These are phyloP conservation scores for Tetropium fuscum DNA, from an alignment of 2,888 invertebrate genomes.

Conservation along the genomic window DNA sequence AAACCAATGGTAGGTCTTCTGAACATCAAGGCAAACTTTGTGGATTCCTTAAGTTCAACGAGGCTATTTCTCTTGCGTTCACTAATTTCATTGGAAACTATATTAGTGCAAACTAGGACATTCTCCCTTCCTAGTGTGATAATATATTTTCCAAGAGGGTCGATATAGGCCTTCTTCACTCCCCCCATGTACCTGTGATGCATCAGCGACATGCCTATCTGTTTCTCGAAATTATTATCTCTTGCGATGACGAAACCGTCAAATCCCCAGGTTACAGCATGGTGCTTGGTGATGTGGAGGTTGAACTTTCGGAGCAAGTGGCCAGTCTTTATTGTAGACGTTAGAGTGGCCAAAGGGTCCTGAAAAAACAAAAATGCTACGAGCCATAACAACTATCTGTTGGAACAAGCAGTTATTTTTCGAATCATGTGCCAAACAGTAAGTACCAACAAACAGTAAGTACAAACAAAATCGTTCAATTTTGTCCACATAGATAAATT, in stretches of 20 bases:
- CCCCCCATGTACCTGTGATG: constrained; percentile 68
- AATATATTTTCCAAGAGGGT: constrained; percentile 60
- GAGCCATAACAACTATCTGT: too few relatives aligned
- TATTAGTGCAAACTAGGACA: constrained; percentile 53
- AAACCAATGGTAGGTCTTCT: constrained; percentile 57
- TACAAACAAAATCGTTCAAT: background rate
- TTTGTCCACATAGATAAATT: too few relatives aligned
- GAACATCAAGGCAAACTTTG: constrained; percentile 55
- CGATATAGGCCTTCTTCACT: constrained; percentile 66
- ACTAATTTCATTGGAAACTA: constrained; percentile 44
- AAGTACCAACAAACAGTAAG: background rate
- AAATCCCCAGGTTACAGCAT: constrained; percentile 61
- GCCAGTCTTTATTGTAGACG: constrained; percentile 52
- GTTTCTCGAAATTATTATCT: constrained; percentile 47
- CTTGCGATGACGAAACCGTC: constrained; percentile 65
- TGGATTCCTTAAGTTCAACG: constrained; percentile 39
- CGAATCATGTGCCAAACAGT: background rate
- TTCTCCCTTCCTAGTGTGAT: constrained; percentile 66
- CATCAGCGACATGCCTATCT: constrained; percentile 53
- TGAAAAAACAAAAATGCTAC: constrained; percentile 22
- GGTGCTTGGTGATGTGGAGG: constrained; percentile 55
- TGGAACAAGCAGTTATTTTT: too few relatives aligned
- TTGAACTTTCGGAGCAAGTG: constrained; percentile 64
- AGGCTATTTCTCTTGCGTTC: constrained; percentile 41
- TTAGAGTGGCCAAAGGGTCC: constrained; percentile 29